phyloP scores from a whole-genome alignment of 2,113 vertebrate species.

The Sorex fumeus region DNA sequence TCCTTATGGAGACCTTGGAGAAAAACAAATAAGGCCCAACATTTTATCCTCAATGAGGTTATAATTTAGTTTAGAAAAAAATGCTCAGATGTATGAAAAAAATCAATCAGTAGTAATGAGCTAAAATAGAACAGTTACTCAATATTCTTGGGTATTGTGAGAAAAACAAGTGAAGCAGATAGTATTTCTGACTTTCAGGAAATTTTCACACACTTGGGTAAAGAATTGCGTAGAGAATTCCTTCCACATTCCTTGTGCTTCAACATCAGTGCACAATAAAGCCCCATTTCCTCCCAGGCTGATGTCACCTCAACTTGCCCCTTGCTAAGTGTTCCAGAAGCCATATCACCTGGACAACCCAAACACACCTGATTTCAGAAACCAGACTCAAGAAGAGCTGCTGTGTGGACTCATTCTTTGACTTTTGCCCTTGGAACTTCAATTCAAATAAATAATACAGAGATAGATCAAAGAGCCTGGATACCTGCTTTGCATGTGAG shows the following conservation, averaged over 20 bases:
- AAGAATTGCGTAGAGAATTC: background rate
- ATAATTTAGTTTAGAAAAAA: slow-evolving; percentile 37
- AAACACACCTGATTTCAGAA: background rate
- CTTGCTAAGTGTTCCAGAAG: background rate
- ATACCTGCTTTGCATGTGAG: no score
- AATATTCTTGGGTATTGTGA: background rate
- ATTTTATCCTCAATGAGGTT: slow-evolving; percentile 3
- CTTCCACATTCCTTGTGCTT: background rate
- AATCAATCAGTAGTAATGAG: slow-evolving; percentile 34
- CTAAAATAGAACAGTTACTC: background rate
- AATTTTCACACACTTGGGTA: background rate
- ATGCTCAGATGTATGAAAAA: slow-evolving; percentile 16
- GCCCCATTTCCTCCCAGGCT: background rate
- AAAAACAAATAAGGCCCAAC: background rate
- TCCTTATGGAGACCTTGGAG: background rate
- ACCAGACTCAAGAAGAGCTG: background rate
- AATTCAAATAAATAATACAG: background rate
- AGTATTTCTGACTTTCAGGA: background rate
- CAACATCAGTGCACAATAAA: background rate
- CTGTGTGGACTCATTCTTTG: background rate
- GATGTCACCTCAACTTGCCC: background rate
- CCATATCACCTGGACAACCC: background rate
- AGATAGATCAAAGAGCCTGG: no score
- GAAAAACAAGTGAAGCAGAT: background rate
- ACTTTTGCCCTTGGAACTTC: background rate